These are phyloP conservation scores for Fregetta grallaria DNA, from an alignment of 2,113 vertebrate genomes.

Conservation along the genomic window DNA sequence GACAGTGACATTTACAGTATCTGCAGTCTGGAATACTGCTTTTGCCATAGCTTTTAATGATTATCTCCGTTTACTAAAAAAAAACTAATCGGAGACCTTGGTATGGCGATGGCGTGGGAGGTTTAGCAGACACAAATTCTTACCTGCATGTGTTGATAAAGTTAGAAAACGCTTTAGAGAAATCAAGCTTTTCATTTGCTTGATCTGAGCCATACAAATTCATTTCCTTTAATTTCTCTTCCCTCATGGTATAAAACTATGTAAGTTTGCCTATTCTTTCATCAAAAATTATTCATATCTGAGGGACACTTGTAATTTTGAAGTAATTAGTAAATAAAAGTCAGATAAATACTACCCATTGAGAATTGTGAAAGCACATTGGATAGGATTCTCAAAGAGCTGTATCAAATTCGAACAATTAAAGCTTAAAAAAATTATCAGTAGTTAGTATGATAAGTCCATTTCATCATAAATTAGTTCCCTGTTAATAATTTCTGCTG, in stretches of 20 bases:
- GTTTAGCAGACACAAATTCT: not conserved
- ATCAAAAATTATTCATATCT: slow-evolving; percentile 49
- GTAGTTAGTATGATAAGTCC: slow-evolving; percentile 27
- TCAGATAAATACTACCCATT: slow-evolving; percentile 38
- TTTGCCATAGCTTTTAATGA: not conserved
- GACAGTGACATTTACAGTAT: slow-evolving; percentile 29
- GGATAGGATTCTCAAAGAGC: slow-evolving; percentile 22
- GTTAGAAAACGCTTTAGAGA: not conserved
- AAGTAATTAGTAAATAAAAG: slow-evolving; percentile 67
- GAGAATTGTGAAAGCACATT: slow-evolving; percentile 39
- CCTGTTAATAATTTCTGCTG: not conserved
- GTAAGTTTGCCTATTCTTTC: slow-evolving; percentile 5
- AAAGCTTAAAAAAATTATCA: slow-evolving; percentile 34
- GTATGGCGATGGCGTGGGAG: not conserved
- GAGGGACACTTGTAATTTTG: slow-evolving; percentile 30
- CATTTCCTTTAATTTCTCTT: slow-evolving; percentile 11
- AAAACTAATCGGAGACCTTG: not conserved
- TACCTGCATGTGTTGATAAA: not conserved
- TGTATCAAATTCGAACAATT: slow-evolving; percentile 55
- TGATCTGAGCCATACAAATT: not conserved
- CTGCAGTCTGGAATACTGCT: slow-evolving; percentile 1
- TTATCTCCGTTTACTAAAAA: not conserved
- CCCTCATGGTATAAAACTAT: not conserved
- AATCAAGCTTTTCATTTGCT: not conserved
- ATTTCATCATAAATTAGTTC: not conserved